Evolutionary conservation across 2,797 vertebrate species (phyloP).

Genomic region (Channallabes apus): DNA sequence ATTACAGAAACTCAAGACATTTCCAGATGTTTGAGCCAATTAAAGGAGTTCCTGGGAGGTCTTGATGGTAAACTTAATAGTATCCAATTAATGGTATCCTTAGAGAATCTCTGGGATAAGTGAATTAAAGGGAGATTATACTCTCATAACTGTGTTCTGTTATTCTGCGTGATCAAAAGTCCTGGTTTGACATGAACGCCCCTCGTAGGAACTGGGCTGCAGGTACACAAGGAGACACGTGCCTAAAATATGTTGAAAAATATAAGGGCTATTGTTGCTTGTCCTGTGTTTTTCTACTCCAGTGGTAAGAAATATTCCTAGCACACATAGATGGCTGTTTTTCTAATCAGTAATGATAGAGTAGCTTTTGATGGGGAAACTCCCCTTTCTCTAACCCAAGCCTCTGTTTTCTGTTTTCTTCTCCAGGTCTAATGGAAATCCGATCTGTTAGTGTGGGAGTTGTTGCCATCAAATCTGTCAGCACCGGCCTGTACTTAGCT

Average conservation of each 20-base stretch:
- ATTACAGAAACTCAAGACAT: too few relatives aligned
- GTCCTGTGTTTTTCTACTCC: conserved; percentile 48
- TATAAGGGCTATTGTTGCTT: conserved; percentile 42
- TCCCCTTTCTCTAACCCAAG: conserved; percentile 67
- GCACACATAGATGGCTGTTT: conserved; percentile 62
- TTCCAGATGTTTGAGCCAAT: too few relatives aligned
- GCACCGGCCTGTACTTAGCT: conserved; percentile 91
- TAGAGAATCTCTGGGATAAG: too few relatives aligned
- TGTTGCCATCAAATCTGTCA: conserved; percentile 89
- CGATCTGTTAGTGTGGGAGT: conserved; percentile 89
- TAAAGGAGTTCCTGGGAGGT: too few relatives aligned
- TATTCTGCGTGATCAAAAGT: too few relatives aligned
- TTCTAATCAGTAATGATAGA: conserved; percentile 70
- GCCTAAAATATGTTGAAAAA: background rate
- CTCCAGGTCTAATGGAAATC: conserved; percentile 91
- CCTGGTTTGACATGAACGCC: too few relatives aligned
- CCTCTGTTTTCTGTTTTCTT: conserved; percentile 62
- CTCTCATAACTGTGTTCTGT: too few relatives aligned
- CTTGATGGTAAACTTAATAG: too few relatives aligned
- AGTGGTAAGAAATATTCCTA: conserved; percentile 45
- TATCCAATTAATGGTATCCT: too few relatives aligned
- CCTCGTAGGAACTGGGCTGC: background rate
- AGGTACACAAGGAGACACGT: background rate
- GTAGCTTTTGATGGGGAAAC: conserved; percentile 69
- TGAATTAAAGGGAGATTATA: too few relatives aligned